phyloP scores from a whole-genome alignment of 1,140 invertebrate species.

The Campoletis sonorensis region DNA sequence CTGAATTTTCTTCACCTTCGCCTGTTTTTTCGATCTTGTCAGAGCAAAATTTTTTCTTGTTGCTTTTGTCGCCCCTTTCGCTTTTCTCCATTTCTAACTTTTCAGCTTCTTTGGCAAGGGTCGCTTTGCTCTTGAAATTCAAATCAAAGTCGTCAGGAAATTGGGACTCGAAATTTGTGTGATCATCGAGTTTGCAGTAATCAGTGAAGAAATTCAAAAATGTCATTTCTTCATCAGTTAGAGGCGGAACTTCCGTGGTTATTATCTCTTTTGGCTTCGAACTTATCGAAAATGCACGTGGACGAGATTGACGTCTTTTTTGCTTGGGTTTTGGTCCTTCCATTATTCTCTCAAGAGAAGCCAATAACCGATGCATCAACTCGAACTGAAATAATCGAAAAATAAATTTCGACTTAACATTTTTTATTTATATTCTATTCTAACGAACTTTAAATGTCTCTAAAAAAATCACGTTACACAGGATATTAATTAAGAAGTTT shows the following conservation, averaged over 20 bases:
- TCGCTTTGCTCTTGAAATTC: constrained; percentile 46
- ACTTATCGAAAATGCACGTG: constrained; percentile 62
- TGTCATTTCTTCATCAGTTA: constrained; percentile 71
- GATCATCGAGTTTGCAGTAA: constrained; percentile 75
- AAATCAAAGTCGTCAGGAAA: constrained; percentile 62
- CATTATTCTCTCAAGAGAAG: constrained; percentile 68
- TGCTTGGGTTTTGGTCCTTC: constrained; percentile 64
- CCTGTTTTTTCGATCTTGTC: constrained; percentile 8
- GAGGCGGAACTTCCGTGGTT: constrained; percentile 56
- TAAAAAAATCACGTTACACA: constrained; percentile 66
- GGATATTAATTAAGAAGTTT: too few relatives aligned
- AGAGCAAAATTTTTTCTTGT: constrained; percentile 42
- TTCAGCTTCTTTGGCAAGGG: constrained; percentile 16
- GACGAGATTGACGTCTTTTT: constrained; percentile 56
- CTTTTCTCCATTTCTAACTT: constrained; percentile 25
- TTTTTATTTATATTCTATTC: constrained; percentile 36
- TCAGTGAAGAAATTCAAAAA: constrained; percentile 74
- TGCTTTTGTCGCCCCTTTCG: constrained; percentile 21
- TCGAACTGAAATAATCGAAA: constrained; percentile 61
- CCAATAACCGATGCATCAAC: constrained; percentile 65
- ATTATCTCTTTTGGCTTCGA: constrained; percentile 53
- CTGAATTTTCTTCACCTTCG: too few relatives aligned
- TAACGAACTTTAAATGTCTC: constrained; percentile 55
- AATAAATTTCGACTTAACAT: too few relatives aligned
- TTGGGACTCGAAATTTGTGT: constrained; percentile 43